Base-by-base conservation (phyloP, 2,888 invertebrate genomes). In the Allygus modestus region DNA sequence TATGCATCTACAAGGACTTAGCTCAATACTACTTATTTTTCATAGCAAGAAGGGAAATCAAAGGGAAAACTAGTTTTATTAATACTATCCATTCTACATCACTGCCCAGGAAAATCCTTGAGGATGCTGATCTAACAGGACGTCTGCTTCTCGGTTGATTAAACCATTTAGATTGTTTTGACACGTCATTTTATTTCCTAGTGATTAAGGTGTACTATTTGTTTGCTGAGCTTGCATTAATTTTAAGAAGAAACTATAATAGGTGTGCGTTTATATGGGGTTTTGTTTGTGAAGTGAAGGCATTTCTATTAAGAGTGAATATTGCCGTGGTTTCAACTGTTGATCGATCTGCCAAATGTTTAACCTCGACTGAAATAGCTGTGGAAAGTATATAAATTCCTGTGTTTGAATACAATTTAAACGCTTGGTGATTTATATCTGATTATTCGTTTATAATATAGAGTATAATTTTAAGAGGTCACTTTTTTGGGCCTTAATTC, bases 131-230 rank as follows among this genome's bases (percentile, higher is more conserved):
- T 20, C 23, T 4, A 58, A 23, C 20, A 23, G 20, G 58, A 58
- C 23, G 58, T 58, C 58, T 58, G 58, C 58, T 23, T n/a, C 58
- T 58, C 51, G n/a, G 46, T 58, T 23, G 23, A 58, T 23, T 58
- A 23, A 23, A 4, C 58, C 1, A 58, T 58, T 58, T 58, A 23
- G 58, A 51, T 58, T 23, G n/a, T 58, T 58, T 23, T 58, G 58
- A 58, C 58, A 58, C 58, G 58, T 58, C 58, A 58, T 58, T n/a
- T 58, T 58, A 58, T 58, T 58, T 58, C 58, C 58, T 23, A 23
- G 23, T 58, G 58, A 23, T n/a, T 23, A 23, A 20, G 20, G 58
- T 46, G 46, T 46, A 37, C 12, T 9, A 9, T 58, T 58, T 58
- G 58, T 58, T 23, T 23, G 23, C 9, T 23, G 1, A 58, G 20